Evolutionary conservation across 2,113 vertebrate species (phyloP), one percentile per base, ranked within the genome.

Genomic region (Monopterus albus): DNA sequence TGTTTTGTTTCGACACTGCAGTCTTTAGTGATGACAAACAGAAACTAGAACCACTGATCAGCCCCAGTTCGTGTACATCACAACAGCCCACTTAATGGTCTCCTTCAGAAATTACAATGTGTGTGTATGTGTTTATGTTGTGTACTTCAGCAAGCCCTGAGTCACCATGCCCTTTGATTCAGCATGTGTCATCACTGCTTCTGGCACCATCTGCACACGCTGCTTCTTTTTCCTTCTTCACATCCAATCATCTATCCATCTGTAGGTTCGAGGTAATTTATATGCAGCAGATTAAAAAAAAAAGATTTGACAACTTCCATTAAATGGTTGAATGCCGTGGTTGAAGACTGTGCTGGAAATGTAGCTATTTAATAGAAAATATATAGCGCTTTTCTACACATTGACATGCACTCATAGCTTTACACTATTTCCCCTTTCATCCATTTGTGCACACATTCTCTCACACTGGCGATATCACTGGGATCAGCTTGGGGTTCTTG

Each of bases 141-240:
- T 57, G 64, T 78, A 70, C 70, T 71, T 74, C 50, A 40, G 26
- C 31, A 23, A 26, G 46, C 57, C 15, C 29, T 72, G 55, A 82
- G 49, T 85, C 72, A 62, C 50, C 7, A 0, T 53, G 52, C 18
- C 68, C 59, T 76, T 43, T 64, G 53, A 77, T 68, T 78, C 64
- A 61, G 39, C 40, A 28, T 57, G 64, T 66, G 51, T 62, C 56
- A 62, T 69, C 40, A 7, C 23, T 31, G 28, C 45, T 49, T 59
- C 50, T 53, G 50, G 56, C 66, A 72, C 43, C 53, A 58, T 59
- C 64, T 63, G 46, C 70, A 36, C 38, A 18, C 12, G 46, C 26
- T 58, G 15, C 51, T 26, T 71, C 11, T 12, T 38, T 33, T 47
- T 60, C 25, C 25, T 36, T 50, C 40, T 14, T 68, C 38, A 62